These are phyloP conservation scores for Amyelois transitella DNA, from an alignment of 1,140 invertebrate species.

Conservation along the genomic window DNA sequence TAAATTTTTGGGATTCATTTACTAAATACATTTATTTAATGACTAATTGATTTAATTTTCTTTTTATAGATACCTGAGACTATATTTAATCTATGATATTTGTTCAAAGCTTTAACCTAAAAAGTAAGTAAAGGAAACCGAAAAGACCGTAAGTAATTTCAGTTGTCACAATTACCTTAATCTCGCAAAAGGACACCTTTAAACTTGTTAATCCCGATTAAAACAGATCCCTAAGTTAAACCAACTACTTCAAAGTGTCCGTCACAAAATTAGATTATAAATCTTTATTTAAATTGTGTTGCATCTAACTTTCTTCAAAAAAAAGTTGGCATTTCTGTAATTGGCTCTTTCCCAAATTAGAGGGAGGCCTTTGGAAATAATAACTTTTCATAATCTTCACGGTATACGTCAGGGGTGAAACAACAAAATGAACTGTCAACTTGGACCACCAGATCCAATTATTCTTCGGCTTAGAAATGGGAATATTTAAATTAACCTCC, in stretches of 20 bases:
- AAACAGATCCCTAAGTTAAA: constrained; percentile 22
- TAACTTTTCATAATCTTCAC: constrained; percentile 65
- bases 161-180: background rate
- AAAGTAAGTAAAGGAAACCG: background rate
- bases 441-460: constrained; percentile 64
- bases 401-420: constrained; percentile 47
- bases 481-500: constrained; percentile 52
- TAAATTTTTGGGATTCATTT: too few species aligned
- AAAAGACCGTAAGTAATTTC: background rate
- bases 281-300: constrained; percentile 37
- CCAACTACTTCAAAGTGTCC: constrained; percentile 25
- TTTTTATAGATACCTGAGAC: too few species aligned
- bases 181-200: background rate
- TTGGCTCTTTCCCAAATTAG: constrained; percentile 61
- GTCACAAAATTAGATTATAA: constrained; percentile 40
- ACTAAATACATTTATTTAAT: too few species aligned
- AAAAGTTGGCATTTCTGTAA: constrained; percentile 45
- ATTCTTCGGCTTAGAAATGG: constrained; percentile 44
- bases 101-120: background rate
- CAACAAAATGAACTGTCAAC: constrained; percentile 66
- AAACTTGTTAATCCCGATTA: constrained; percentile 5
- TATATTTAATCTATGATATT: background rate
- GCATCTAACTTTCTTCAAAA: constrained; percentile 34
- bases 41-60: too few species aligned
- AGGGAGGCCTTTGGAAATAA: constrained; percentile 41